phyloP scores from a whole-genome alignment of 2,113 vertebrate species.

The Procavia capensis region DNA sequence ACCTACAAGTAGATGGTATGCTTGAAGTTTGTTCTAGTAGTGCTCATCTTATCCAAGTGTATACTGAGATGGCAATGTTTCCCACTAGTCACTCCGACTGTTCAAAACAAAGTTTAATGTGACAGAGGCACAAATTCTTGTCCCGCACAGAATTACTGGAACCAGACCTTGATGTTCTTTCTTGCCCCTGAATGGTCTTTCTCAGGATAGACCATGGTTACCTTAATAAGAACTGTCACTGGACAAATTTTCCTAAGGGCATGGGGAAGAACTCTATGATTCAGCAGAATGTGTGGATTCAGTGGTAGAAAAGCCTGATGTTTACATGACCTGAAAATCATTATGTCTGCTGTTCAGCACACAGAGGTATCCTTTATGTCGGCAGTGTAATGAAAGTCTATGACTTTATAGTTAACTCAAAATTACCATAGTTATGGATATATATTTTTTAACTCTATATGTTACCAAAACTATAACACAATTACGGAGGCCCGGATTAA shows the following conservation, averaged over 20 bases:
- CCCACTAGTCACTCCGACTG: neutral
- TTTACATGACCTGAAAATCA: neutral
- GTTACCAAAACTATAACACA: neutral
- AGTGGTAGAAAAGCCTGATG: slow-evolving; percentile 22
- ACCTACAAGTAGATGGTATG: neutral
- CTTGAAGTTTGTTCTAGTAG: neutral
- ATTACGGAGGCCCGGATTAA: neutral
- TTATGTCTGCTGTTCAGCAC: neutral
- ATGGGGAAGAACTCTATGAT: neutral
- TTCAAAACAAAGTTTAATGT: slow-evolving; percentile 63
- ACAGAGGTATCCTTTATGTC: neutral
- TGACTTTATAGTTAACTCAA: neutral
- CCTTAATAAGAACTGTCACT: slow-evolving; percentile 68
- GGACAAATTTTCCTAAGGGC: slow-evolving; percentile 62
- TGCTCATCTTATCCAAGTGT: neutral
- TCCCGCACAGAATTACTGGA: slow-evolving; percentile 47
- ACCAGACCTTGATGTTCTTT: slow-evolving; percentile 42
- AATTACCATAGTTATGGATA: neutral
- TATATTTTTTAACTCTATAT: neutral
- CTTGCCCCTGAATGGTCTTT: slow-evolving; percentile 45
- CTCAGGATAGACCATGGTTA: slow-evolving; percentile 32
- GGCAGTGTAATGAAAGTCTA: neutral
- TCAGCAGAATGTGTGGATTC: slow-evolving; percentile 19
- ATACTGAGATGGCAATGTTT: slow-evolving; percentile 4
- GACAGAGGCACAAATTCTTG: slow-evolving; percentile 44